Conservation (phyloP, 1,140 invertebrate genomes). For the Lethrus apterus region DNA sequence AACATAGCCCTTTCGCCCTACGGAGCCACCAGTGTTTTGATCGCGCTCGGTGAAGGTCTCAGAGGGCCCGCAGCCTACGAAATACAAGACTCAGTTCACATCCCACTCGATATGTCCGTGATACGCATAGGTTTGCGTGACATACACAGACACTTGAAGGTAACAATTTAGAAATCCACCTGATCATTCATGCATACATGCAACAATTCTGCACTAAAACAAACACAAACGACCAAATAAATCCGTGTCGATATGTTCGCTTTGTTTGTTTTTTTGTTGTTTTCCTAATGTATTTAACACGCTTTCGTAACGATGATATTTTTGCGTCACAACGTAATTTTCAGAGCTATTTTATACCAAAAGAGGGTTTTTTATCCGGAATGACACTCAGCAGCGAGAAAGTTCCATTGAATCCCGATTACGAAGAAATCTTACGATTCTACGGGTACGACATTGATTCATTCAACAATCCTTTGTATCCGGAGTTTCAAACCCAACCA, state of each 20-base stretch:
- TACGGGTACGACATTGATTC: conserved; percentile 65
- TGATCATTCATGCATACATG: too few relatives aligned
- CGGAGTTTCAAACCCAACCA: too few relatives aligned
- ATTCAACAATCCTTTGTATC: conserved; percentile 35
- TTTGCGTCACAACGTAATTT: conserved; percentile 42
- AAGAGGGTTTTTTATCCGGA: conserved; percentile 70
- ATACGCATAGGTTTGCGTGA: conserved; percentile 70
- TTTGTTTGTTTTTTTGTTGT: too few relatives aligned
- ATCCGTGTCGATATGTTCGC: too few relatives aligned
- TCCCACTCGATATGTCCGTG: conserved; percentile 61
- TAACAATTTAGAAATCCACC: too few relatives aligned
- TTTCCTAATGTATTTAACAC: too few relatives aligned
- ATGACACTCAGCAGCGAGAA: conserved; percentile 69
- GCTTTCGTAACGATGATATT: neutral
- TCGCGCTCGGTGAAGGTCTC: conserved; percentile 69
- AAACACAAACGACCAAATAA: too few relatives aligned
- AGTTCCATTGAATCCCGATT: conserved; percentile 59
- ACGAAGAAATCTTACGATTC: conserved; percentile 61
- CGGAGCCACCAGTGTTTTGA: conserved; percentile 65
- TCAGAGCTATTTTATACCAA: conserved; percentile 72
- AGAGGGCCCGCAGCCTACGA: conserved; percentile 59
- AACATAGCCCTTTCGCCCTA: conserved; percentile 81
- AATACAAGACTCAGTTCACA: conserved; percentile 55
- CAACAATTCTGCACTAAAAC: too few relatives aligned
- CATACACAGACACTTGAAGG: conserved; percentile 54